Evolutionary conservation across 2,113 vertebrate genomes (phyloP).

Genomic region (Acrocephalus kingi): DNA sequence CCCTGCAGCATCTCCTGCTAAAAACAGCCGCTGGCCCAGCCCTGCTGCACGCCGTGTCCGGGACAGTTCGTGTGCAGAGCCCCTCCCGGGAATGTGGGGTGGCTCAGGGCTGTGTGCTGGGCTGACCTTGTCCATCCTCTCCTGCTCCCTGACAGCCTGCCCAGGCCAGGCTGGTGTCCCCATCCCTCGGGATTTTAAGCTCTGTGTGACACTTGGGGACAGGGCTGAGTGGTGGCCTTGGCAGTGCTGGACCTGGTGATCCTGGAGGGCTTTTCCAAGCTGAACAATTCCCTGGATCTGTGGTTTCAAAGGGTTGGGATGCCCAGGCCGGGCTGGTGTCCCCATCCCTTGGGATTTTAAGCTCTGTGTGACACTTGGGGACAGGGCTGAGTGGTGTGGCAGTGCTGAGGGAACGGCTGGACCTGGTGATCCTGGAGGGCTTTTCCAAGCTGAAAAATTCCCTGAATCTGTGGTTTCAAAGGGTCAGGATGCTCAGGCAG

Average conservation of each 20-base stretch:
- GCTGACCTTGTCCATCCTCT: background rate
- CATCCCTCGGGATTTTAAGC: background rate
- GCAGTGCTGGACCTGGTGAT: background rate
- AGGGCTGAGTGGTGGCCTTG: background rate
- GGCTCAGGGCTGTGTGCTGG: fast-evolving
- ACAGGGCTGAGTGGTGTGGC: background rate
- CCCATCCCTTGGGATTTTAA: fast-evolving
- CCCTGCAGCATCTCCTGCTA: constrained; percentile 13
- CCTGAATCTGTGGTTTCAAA: background rate
- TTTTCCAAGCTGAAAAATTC: background rate
- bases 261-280: background rate
- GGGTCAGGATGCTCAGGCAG: background rate
- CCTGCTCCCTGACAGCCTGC: background rate
- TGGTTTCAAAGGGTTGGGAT: background rate
- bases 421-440: background rate
- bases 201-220: background rate
- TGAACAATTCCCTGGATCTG: background rate
- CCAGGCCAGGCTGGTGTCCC: background rate
- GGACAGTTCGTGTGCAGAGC: background rate
- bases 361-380: background rate
- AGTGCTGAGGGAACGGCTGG: background rate
- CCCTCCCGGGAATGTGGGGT: background rate
- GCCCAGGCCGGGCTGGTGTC: background rate
- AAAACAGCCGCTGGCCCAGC: background rate
- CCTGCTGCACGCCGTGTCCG: background rate